These are phyloP conservation scores for Morelia viridis DNA, from an alignment of 2,797 vertebrate genomes.

Conservation along the genomic window DNA sequence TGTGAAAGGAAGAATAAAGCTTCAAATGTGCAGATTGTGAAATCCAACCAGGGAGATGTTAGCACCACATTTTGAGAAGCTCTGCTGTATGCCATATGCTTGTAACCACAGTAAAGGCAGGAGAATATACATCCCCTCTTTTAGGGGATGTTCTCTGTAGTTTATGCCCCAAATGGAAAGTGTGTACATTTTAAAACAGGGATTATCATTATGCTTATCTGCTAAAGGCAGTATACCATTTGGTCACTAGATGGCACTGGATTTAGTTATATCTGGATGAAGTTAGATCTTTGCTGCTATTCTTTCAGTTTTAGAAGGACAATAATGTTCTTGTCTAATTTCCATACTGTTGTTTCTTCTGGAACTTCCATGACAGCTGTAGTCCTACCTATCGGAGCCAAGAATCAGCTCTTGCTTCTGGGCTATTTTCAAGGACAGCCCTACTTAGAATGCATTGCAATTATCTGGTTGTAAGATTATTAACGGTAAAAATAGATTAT, in stretches of 20 bases:
- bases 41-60: neutral
- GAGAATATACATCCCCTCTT: neutral
- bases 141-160: neutral
- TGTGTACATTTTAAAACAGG: neutral
- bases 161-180: neutral
- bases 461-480: neutral
- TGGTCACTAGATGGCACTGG: neutral
- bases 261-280: neutral
- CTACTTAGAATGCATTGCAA: neutral
- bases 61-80: neutral
- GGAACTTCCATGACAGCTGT: neutral
- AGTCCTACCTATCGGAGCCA: neutral
- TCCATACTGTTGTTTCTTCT: neutral
- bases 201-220: neutral
- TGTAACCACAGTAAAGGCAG: neutral
- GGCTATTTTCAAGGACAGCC: neutral
- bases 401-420: neutral
- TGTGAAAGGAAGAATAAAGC: neutral
- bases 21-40: neutral
- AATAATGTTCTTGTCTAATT: neutral
- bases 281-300: neutral
- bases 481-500: neutral
- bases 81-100: neutral
- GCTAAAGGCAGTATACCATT: neutral
- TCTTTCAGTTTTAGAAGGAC: neutral